phyloP scores from a whole-genome alignment of 2,888 invertebrate species.

The Noctuana brunneofusca region DNA sequence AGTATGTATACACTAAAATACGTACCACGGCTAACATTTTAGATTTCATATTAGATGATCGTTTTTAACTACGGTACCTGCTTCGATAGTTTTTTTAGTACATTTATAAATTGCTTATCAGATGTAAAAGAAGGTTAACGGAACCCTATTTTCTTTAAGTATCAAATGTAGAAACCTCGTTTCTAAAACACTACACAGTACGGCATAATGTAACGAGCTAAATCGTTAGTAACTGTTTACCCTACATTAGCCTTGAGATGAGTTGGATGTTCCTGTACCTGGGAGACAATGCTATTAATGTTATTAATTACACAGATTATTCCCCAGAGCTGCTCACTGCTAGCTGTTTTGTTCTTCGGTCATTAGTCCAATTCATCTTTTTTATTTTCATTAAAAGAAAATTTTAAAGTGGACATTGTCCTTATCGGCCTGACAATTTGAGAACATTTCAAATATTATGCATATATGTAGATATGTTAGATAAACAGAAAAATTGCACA shows the following conservation, averaged over 20 bases:
- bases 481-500: no score
- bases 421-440: no score
- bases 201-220: conserved; percentile 15
- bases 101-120: no score
- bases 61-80: no score
- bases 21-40: no score
- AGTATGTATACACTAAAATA: no score
- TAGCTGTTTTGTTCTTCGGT: neutral
- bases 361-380: conserved; percentile 2
- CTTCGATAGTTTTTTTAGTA: no score
- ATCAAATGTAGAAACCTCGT: neutral
- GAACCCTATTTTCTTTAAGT: neutral
- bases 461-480: no score
- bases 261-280: conserved; percentile 8
- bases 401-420: no score
- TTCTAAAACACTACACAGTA: conserved; percentile 3
- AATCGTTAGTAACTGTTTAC: conserved; percentile 13
- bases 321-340: conserved; percentile 2
- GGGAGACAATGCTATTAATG: conserved; percentile 18
- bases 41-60: no score
- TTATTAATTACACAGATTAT: conserved; percentile 20
- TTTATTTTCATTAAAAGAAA: neutral
- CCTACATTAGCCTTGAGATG: conserved; percentile 3
- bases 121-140: no score
- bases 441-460: no score